Evolutionary conservation across 2,113 vertebrate species (phyloP).

Genomic region (Mormyrus lacerda): DNA sequence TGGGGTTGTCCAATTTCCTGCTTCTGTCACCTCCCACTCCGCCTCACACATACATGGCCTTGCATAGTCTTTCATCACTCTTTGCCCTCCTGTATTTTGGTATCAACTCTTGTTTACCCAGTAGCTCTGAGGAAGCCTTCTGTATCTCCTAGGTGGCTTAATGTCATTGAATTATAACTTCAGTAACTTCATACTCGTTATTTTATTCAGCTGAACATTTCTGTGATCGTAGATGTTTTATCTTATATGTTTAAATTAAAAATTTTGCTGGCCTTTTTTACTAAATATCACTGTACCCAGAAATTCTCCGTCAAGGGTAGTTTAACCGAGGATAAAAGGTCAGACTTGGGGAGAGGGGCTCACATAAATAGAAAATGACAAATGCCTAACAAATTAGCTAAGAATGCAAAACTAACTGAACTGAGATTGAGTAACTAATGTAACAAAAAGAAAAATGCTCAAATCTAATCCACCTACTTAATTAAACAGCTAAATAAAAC

Average conservation of each 20-base stretch:
- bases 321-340: background rate
- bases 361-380: background rate
- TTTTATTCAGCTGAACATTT: background rate
- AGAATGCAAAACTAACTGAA: background rate
- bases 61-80: conserved; percentile 16
- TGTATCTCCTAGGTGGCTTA: background rate
- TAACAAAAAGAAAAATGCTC: background rate
- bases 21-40: background rate
- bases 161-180: background rate
- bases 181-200: background rate
- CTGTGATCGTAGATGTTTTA: background rate
- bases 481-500: background rate
- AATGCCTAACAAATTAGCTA: background rate
- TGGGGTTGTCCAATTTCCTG: background rate
- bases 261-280: background rate
- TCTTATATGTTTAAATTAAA: background rate
- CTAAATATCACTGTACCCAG: background rate
- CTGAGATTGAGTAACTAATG: background rate
- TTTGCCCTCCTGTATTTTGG: background rate
- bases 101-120: conserved; percentile 3
- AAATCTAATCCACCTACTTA: background rate
- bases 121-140: background rate
- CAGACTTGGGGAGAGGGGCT: background rate
- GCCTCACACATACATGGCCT: background rate
- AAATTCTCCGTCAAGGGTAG: background rate